A percentile compares a stretch with the other conserved stretches of the same genome.
Conservation (phyloP, 2,888 invertebrate species). For the Epiblema foenella region DNA sequence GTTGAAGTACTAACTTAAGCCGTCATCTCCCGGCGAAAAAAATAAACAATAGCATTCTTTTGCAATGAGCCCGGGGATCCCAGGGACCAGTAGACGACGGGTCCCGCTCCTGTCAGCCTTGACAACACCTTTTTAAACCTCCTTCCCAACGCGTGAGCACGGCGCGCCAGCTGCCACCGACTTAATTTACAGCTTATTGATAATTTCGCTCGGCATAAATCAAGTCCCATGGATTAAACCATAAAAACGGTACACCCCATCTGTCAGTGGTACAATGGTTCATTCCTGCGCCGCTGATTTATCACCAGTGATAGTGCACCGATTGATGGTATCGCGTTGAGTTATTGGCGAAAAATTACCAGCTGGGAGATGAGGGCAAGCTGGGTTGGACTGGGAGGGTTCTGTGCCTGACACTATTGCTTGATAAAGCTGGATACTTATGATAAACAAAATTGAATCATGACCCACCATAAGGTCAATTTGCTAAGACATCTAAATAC, state of each 20-base stretch:
- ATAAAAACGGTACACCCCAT: constrained; percentile 39
- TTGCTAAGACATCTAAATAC: too few species aligned
- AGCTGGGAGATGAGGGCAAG: constrained; percentile 23
- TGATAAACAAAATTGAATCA: too few species aligned
- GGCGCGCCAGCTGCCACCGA: constrained; percentile 10
- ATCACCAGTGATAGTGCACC: constrained; percentile 41
- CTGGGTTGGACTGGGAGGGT: constrained; percentile 2
- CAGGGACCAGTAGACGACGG: too few species aligned
- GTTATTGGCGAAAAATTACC: constrained; percentile 44
- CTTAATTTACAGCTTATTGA: constrained; percentile 34
- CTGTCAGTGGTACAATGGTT: constrained; percentile 40
- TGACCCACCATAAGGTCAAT: too few species aligned
- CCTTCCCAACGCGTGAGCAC: neutral
- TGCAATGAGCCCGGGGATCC: too few species aligned
- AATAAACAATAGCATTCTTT: too few species aligned
- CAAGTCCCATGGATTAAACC: constrained; percentile 36
- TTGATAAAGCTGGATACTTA: too few species aligned
- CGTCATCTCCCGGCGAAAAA: too few species aligned
- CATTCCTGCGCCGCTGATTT: constrained; percentile 40
- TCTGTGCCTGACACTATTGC: neutral
- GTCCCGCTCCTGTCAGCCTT: too few species aligned
- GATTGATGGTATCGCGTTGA: constrained; percentile 42
- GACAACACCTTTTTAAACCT: neutral
- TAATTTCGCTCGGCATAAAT: constrained; percentile 39
- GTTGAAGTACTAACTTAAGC: neutral